Base-by-base conservation (phyloP, 2,113 vertebrate species). In the Mastomys coucha region DNA sequence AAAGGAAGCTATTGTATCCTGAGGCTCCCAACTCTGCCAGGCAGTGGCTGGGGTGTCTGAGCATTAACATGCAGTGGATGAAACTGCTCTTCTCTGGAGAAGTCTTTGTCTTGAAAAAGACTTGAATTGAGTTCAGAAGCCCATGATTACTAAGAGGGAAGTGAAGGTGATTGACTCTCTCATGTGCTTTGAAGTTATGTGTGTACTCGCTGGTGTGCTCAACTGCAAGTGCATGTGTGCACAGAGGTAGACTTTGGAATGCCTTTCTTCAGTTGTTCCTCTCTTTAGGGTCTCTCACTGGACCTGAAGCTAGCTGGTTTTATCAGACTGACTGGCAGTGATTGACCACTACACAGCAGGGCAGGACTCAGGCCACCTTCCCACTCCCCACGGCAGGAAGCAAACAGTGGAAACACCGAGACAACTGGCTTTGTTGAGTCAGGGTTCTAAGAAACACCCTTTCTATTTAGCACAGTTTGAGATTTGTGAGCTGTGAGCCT, bases 1-100 rank as follows among this genome's bases (percentile, higher is more conserved):
- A 97, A 92, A 97, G 96, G 87, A 96, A 89, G 33, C 7, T 8
- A 51, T 96, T 98, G 96, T 77, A 28, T 53, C 95, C 89, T 1
- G 0, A 89, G 91, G 96, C 60, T 70, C 75, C 6, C 3, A 81
- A 51, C 7, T n/a, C n/a, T n/a, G 89, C 95, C 1, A 63, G n/a
- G 95, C 80, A 97, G 51, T 84, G 84, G 94, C 69, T n/a, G 51
- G 14, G 12, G 8, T 3, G n/a, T 82, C 93, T 94, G 73, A 95
- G 96, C 63, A 7, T 42, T 67, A 78, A 87, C 87, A 95, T 77
- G 72, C 91, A 53, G 87, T 53, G 31, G 45, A 42, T 45, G 58
- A 51, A 97, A 91, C 72, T 60, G n/a, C 77, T 42, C 67, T 73
- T 96, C 78, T 65, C 69, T 89, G 87, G 87, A 87, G 92, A 86